Evolutionary conservation across 2,797 vertebrate genomes (phyloP), one percentile per base, ranked within the genome.

Genomic region (Setipinna tenuifilis): DNA sequence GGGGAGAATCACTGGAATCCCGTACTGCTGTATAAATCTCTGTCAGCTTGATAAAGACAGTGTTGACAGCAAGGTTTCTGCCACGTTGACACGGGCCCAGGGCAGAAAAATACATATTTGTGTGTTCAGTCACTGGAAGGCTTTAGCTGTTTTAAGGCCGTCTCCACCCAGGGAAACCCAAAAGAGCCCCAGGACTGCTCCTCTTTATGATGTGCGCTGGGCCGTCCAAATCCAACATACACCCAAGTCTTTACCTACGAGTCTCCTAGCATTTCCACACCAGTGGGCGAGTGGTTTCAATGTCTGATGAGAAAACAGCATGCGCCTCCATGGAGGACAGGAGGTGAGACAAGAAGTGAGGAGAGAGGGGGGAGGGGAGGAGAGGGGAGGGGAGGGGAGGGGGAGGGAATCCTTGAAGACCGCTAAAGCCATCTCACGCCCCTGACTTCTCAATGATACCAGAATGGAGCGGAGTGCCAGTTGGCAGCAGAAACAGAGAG

Each of bases 41-140:
- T 93, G 92, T 93, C 93, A 91, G 88, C 87, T 82, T 93, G 93
- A 94, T 94, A 94, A 94, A 94, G 94, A 93, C 90, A 85, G 87
- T 89, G 93, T 91, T 94, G 93, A 94, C 93, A 93, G 94, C 94
- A 90, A 94, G 91, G n/a, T n/a, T n/a, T n/a, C n/a, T n/a, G n/a
- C n/a, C n/a, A n/a, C n/a, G 35, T 19, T 44, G 71, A 94, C 93
- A 88, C 92, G 78, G 59, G 92, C 89, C 92, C 88, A 93, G 93
- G 94, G 94, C 93, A 93, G 93, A 92, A 93, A 91, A 89, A 21
- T 88, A 91, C 93, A 94, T 94, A 93, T 93, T 94, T 94, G 93
- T 94, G 93, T 19, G n/a, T 59, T 61, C 84, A 71, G 68, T 71
- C 68, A 71, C 6, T 71, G 68, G 68, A 71, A 71, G 68, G 5